Conservation (phyloP, 2,797 vertebrate genomes). For the Alcedo quadribrachys region DNA sequence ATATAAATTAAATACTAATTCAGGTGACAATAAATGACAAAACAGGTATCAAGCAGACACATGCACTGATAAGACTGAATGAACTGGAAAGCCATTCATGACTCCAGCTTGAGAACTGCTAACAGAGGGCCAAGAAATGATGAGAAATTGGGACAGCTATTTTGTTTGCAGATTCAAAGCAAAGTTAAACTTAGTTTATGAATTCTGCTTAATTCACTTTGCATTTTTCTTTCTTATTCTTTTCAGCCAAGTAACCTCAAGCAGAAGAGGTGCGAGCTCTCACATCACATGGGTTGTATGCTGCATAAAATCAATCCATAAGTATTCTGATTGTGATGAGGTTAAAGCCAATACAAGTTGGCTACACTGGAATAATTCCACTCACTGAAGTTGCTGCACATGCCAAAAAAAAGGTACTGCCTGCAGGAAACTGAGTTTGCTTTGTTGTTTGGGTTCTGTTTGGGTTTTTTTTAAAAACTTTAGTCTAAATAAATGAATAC, state of each 20-base stretch:
- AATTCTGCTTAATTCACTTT: background rate
- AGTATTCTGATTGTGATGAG: background rate
- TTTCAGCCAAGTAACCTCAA: background rate
- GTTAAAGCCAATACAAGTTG: background rate
- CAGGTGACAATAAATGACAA: background rate
- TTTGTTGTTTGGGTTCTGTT: too few relatives aligned
- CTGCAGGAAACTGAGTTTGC: background rate
- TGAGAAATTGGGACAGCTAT: background rate
- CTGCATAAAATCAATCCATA: background rate
- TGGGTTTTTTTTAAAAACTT: background rate
- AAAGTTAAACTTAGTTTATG: background rate
- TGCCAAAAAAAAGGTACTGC: background rate
- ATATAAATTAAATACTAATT: background rate
- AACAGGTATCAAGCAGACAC: background rate
- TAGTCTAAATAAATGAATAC: background rate
- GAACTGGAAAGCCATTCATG: background rate
- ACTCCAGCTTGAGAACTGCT: background rate
- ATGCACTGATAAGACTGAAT: background rate
- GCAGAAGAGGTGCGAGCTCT: background rate
- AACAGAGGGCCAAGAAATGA: background rate
- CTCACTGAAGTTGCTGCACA: background rate
- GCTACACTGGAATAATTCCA: background rate
- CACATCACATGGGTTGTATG: accelerated
- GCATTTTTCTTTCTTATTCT: background rate
- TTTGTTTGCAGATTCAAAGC: background rate